A percentile compares a stretch with the other conserved stretches of the same genome.
Conservation (phyloP, 1,140 invertebrate genomes). For the Drosophila suzukii region DNA sequence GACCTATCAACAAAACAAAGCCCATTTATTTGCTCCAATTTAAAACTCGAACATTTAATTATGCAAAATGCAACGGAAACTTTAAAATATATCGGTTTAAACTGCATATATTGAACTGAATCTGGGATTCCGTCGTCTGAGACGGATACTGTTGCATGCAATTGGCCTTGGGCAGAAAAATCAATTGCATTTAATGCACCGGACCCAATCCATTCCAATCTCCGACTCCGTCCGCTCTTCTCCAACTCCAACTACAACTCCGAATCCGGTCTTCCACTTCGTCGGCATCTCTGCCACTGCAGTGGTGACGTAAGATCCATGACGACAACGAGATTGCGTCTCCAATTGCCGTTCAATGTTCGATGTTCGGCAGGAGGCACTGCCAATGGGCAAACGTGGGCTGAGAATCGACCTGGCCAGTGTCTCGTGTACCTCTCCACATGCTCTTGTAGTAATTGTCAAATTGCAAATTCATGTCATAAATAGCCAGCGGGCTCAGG, state of each 20-base stretch:
- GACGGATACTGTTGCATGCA: slow-evolving; percentile 43
- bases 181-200: slow-evolving; percentile 75
- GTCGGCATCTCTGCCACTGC: slow-evolving; percentile 13
- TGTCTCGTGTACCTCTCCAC: slow-evolving; percentile 4
- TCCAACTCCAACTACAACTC: slow-evolving; percentile 1
- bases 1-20: too few relatives aligned
- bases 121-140: background rate
- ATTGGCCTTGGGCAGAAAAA: slow-evolving; percentile 74
- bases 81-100: slow-evolving; percentile 2
- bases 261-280: slow-evolving; percentile 6
- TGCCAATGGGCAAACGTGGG: slow-evolving; percentile 55
- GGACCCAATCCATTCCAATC: slow-evolving; percentile 48
- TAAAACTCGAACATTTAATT: background rate
- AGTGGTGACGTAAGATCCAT: slow-evolving; percentile 64
- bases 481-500: slow-evolving; percentile 49
- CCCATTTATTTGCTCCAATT: background rate
- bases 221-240: slow-evolving; percentile 13
- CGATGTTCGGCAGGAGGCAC: slow-evolving; percentile 61
- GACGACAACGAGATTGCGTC: slow-evolving; percentile 28
- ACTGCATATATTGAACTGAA: slow-evolving; percentile 5
- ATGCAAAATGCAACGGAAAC: slow-evolving; percentile 3
- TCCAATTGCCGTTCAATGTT: slow-evolving; percentile 63
- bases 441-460: slow-evolving; percentile 68
- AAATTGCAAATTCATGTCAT: slow-evolving; percentile 83
- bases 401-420: slow-evolving; percentile 4